A percentile compares a stretch with the other conserved stretches of the same genome.
Evolutionary conservation across 23 tunicate species (phyloP).

Genomic region (Corella eumyota): DNA sequence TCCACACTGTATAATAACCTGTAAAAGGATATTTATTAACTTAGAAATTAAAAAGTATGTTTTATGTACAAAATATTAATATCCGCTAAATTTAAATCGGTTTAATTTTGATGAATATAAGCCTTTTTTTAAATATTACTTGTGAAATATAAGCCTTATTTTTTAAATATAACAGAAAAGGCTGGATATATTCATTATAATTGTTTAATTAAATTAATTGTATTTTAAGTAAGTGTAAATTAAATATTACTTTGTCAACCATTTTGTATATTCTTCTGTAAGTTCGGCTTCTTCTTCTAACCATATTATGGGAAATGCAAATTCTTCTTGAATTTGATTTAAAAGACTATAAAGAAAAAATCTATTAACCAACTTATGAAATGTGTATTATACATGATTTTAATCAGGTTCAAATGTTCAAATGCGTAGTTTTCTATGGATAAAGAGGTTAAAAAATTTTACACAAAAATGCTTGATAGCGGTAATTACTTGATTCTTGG

Average conservation of each 20-base stretch:
- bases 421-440: background rate
- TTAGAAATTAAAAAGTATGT: no score
- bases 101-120: no score
- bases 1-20: conserved; percentile 11
- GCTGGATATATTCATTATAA: no score
- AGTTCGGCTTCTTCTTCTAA: conserved; percentile 21
- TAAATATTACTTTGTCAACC: conserved; percentile 19
- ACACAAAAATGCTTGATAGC: background rate
- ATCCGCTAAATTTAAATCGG: no score
- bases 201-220: no score
- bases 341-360: conserved; percentile 13
- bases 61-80: no score
- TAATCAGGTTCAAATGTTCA: no score
- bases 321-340: conserved; percentile 23
- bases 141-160: no score
- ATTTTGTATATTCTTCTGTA: conserved; percentile 20
- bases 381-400: no score
- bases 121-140: no score
- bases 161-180: no score
- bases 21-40: background rate
- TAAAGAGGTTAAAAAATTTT: background rate
- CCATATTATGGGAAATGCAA: conserved; percentile 59
- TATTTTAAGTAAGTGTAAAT: background rate
- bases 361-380: no score
- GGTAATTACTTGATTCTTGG: conserved; percentile 14